Evolutionary conservation across 1,140 invertebrate species (phyloP).

Genomic region (Lepidostoma basale): DNA sequence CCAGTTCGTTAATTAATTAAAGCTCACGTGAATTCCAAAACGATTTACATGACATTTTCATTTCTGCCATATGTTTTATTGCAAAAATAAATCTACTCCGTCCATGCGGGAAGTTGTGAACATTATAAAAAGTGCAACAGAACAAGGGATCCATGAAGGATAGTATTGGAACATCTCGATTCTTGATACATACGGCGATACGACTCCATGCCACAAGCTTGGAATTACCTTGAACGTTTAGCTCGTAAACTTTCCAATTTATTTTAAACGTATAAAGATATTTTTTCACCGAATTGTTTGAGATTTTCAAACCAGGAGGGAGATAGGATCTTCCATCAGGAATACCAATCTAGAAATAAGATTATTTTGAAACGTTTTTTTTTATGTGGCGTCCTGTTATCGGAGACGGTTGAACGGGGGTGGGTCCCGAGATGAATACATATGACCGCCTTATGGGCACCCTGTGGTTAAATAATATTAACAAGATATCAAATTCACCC

Average conservation of each 20-base stretch:
- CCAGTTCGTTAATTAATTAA: too few relatives aligned
- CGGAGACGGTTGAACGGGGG: neutral
- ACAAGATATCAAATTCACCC: slow-evolving; percentile 6
- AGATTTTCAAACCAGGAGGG: slow-evolving; percentile 35
- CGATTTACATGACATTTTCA: too few relatives aligned
- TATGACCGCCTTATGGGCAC: neutral
- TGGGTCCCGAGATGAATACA: neutral
- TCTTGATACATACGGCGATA: slow-evolving; percentile 18
- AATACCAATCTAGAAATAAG: neutral
- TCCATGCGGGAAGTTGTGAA: too few relatives aligned
- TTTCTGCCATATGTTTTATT: too few relatives aligned
- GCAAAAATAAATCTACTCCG: too few relatives aligned
- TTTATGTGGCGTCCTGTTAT: slow-evolving; percentile 9
- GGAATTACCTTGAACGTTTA: slow-evolving; percentile 28
- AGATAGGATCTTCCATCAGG: slow-evolving; percentile 35
- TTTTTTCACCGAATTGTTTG: slow-evolving; percentile 37
- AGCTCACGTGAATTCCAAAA: too few relatives aligned
- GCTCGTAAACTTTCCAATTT: slow-evolving; percentile 45
- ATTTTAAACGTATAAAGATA: slow-evolving; percentile 44
- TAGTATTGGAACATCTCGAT: slow-evolving; percentile 18
- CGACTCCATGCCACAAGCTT: slow-evolving; percentile 9
- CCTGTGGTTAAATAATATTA: neutral
- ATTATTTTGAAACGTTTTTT: neutral
- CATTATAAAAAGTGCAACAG: slow-evolving; percentile 18
- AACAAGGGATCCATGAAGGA: neutral